A percentile compares a stretch with the other conserved stretches of the same genome.
These are phyloP conservation scores for Anastrepha obliqua DNA, from an alignment of 1,140 invertebrate genomes.

Conservation along the genomic window DNA sequence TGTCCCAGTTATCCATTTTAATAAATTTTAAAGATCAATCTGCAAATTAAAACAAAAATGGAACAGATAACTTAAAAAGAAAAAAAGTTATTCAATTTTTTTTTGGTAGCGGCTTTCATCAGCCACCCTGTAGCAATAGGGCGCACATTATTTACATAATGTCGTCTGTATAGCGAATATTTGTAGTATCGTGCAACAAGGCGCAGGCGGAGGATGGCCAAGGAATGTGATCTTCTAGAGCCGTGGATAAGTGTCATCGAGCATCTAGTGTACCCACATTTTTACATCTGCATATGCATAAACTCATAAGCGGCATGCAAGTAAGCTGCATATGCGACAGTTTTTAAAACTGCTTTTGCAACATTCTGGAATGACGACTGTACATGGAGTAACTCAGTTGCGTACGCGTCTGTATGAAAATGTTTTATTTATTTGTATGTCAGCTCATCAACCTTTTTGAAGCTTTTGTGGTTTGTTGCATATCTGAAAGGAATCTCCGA, in stretches of 20 bases:
- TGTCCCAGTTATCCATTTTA: no score
- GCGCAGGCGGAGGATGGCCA: not conserved
- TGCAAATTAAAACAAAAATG: no score
- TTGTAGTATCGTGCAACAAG: not conserved
- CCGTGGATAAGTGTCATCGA: not conserved
- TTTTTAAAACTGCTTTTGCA: not conserved
- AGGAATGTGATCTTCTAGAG: not conserved
- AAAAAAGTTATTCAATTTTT: no score
- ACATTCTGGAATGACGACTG: not conserved
- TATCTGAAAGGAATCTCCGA: not conserved
- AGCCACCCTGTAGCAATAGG: not conserved
- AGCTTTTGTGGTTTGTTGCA: not conserved
- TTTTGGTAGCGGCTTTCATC: no score
- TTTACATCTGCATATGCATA: no score
- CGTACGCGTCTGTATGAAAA: not conserved
- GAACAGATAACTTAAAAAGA: no score
- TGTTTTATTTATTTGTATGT: constrained; percentile 3
- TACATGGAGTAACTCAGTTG: not conserved
- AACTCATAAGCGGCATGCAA: not conserved
- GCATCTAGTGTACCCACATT: no score
- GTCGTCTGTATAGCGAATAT: not conserved
- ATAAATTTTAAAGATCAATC: no score
- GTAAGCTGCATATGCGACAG: constrained; percentile 25
- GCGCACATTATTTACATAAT: constrained; percentile 38
- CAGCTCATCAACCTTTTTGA: not conserved